These are phyloP conservation scores for Gastrophryne carolinensis DNA, from an alignment of 2,797 vertebrate genomes.

Conservation along the genomic window DNA sequence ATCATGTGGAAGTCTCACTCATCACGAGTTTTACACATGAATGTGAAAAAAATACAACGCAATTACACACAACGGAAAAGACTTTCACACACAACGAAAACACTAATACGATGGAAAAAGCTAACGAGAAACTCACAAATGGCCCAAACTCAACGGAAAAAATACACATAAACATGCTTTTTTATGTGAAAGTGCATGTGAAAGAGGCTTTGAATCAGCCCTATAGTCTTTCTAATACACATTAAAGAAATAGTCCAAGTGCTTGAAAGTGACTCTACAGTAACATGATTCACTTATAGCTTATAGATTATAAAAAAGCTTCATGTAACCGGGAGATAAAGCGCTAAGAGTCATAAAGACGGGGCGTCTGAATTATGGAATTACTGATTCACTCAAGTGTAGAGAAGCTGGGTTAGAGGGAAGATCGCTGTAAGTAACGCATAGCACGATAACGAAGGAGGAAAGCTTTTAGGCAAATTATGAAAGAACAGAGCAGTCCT, in stretches of 20 bases:
- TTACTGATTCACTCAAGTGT: constrained; percentile 21
- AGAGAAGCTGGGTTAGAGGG: background rate
- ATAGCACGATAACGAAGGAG: constrained; percentile 13
- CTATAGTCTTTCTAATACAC: background rate
- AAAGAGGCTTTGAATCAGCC: background rate
- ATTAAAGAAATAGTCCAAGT: constrained; percentile 10
- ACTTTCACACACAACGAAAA: too few relatives aligned
- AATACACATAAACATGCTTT: too few relatives aligned
- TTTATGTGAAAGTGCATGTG: too few relatives aligned
- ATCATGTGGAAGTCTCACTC: too few relatives aligned
- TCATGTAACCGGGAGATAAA: constrained; percentile 1
- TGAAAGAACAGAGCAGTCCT: constrained; percentile 36
- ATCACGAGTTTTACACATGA: too few relatives aligned
- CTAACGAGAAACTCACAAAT: too few relatives aligned
- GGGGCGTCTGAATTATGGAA: background rate
- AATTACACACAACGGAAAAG: too few relatives aligned
- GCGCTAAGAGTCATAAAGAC: constrained; percentile 8
- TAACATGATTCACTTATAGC: constrained; percentile 31
- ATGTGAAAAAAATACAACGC: too few relatives aligned
- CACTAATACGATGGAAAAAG: too few relatives aligned
- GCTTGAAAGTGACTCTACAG: background rate
- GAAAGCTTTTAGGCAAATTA: constrained; percentile 52
- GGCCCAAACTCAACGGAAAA: too few relatives aligned
- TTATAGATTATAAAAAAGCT: constrained; percentile 1
- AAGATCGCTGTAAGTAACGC: constrained; percentile 23